phyloP scores from a whole-genome alignment of 1,140 invertebrate genomes.

The Hycleus phaleratus region DNA sequence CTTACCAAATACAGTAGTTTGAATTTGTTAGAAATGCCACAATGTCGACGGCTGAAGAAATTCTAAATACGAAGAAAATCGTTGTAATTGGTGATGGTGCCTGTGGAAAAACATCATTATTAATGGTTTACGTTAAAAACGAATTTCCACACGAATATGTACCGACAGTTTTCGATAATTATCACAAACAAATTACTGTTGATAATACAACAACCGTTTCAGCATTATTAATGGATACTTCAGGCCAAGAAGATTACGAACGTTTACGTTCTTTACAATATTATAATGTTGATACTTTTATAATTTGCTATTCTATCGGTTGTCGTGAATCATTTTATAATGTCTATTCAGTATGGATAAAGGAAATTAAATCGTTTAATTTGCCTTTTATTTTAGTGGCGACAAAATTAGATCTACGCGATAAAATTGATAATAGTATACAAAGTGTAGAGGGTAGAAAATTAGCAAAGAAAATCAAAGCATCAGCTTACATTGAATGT shows the following conservation, averaged over 20 bases:
- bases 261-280: constrained; percentile 86
- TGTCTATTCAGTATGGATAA: background rate
- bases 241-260: constrained; percentile 94
- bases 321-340: background rate
- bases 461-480: background rate
- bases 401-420: constrained; percentile 1
- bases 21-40: too few species aligned
- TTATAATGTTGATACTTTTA: constrained; percentile 51
- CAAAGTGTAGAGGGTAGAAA: background rate
- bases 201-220: constrained; percentile 83
- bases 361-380: constrained; percentile 1
- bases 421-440: background rate
- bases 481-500: constrained; percentile 1
- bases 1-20: too few species aligned
- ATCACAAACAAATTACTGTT: constrained; percentile 91
- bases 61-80: background rate
- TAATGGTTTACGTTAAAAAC: constrained; percentile 95
- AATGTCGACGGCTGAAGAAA: too few species aligned
- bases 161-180: constrained; percentile 95
- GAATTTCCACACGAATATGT: constrained; percentile 95
- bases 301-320: constrained; percentile 1
- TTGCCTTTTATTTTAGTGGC: constrained; percentile 1
- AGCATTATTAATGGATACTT: constrained; percentile 88
- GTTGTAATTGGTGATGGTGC: constrained; percentile 12
- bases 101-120: constrained; percentile 89